Base-by-base conservation (phyloP, 1,140 invertebrate species). In the Drosophila sucinea region DNA sequence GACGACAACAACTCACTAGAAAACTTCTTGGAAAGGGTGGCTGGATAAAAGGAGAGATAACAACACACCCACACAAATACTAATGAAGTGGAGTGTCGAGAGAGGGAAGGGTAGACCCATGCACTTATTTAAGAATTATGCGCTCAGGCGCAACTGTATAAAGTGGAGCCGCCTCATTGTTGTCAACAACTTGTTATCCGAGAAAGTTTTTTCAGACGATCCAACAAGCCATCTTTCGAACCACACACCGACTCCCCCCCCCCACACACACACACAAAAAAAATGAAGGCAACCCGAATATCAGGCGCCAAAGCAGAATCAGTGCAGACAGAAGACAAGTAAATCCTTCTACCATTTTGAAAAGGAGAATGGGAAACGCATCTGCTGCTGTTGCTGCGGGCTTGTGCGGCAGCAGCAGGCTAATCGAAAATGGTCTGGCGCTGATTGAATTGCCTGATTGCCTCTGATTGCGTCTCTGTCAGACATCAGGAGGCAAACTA, bases 371-470 rank as follows among this genome's bases (percentile, higher is more conserved):
- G 35, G 38, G 54, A 67, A 63, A 73, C 38, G 44, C 51, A 62
- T 73, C 64, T 72, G 11, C n/a, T 23, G 35, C 35, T 25, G 23
- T 3, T 3, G 33, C 30, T 10, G n/a, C 29, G 57, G 47, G 27
- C 29, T 17, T 40, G 40, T 23, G 32, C 11, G 23, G 10, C 17
- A 25, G 10, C 1, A 10, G 58, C 7, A 29, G 25, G 55, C 57
- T 69, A 61, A 69, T 64, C 41, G 54, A 35, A 30, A 70, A 56
- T 79, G 66, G 58, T 69, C 65, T 80, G 76, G 80, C 69, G 73
- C 76, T 87, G 83, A 87, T 86, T 87, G 79, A 86, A 86, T 86
- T 79, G 79, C 79, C 83, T 87, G 83, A 86, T 87, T 89, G 83
- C 79, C 56, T 77, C 83, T 83, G 84, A 87, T 87, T 87, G 79